phyloP scores from a whole-genome alignment of 2,888 invertebrate species.

The Eilema griseolum region DNA sequence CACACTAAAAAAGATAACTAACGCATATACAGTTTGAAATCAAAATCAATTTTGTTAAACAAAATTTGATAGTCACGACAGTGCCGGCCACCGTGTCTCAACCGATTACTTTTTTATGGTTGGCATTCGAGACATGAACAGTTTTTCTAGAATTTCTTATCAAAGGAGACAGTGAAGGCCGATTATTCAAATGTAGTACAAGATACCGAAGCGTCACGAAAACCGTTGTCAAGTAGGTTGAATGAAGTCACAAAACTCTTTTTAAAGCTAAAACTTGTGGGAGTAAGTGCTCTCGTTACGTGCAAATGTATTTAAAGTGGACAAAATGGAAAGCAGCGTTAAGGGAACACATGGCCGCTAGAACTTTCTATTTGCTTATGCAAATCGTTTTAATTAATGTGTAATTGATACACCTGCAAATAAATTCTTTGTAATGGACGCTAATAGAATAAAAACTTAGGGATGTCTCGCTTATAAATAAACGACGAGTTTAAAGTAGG shows the following conservation, averaged over 20 bases:
- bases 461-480: slow-evolving; percentile 18
- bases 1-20: background rate
- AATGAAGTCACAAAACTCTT: slow-evolving; percentile 66
- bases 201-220: slow-evolving; percentile 75
- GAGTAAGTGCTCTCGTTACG: slow-evolving; percentile 60
- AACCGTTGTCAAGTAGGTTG: slow-evolving; percentile 72
- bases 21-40: slow-evolving; percentile 14
- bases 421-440: slow-evolving; percentile 18
- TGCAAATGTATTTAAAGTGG: slow-evolving; percentile 62
- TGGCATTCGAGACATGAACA: slow-evolving; percentile 45
- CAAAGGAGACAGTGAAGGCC: slow-evolving; percentile 64
- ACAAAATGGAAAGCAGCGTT: slow-evolving; percentile 69
- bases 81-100: slow-evolving; percentile 38
- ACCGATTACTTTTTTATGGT: slow-evolving; percentile 50
- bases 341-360: slow-evolving; percentile 45
- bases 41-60: slow-evolving; percentile 41
- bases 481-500: slow-evolving; percentile 45
- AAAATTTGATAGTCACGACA: slow-evolving; percentile 50
- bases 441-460: slow-evolving; percentile 29
- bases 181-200: slow-evolving; percentile 77
- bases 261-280: slow-evolving; percentile 65
- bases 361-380: slow-evolving; percentile 51
- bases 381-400: slow-evolving; percentile 46
- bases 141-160: slow-evolving; percentile 69
- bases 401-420: slow-evolving; percentile 43